Base-by-base conservation (phyloP, 2,888 invertebrate genomes). In the Prenolepis imparis region DNA sequence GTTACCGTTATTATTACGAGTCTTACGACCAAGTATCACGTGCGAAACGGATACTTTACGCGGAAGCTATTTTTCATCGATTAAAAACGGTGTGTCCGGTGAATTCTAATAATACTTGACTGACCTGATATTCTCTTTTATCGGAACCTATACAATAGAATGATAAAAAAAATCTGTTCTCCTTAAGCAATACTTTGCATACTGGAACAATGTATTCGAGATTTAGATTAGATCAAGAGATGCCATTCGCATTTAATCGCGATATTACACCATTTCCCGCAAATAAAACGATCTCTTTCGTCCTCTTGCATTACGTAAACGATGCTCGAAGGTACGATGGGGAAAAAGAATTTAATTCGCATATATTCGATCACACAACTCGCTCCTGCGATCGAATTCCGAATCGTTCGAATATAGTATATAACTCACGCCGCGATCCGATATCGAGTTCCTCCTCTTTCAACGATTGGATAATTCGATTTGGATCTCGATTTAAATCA, bases 401-500 rank as follows among this genome's bases (percentile, higher is more conserved):
- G 44, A 74, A 4, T 21, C 44, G 63, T n/a, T 8, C 61, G 61
- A 32, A 32, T 44, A 18, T 5, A 4, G 36, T 36, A 63, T 66
- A 64, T 66, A 75, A 75, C 48, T 75, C 75, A 75, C 36, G 52
- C 64, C 55, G 48, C 48, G 59, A 61, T 32, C 4, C 70, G 28
- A 39, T 21, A 44, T 18, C 36, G 52, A 57, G 61, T 70, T 64
- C 52, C 70, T 78, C 81, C 61, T 59, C 32, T 52, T 80, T 48
- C 77, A 68, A 73, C 68, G 73, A 52, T n/a, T 52, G 48, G 48
- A 74, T 63, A 85, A 85, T 83, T 85, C 78, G 77, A 83, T 85
- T 85, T 78, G 41, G 48, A 83, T 85, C 72, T 83, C 52, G 83
- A 83, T 83, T 83, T 75, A 83, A 78, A 78, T 77, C 78, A 59